Base-by-base conservation (phyloP, 2,888 invertebrate genomes). In the Octodonta nipae region DNA sequence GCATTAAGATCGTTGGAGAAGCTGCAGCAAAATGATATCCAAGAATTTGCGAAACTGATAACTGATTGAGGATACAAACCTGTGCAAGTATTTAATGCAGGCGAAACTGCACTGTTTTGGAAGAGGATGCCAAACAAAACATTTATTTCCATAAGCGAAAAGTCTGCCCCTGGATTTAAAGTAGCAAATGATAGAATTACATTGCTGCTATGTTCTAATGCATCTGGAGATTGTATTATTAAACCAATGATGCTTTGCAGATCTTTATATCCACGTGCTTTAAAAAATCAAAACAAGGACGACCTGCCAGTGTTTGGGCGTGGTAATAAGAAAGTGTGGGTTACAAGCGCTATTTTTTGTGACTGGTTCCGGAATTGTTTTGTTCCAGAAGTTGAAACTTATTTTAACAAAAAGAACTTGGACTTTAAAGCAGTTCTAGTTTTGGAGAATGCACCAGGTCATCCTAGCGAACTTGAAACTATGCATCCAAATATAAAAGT, bases 61-160 rank as follows among this genome's bases (percentile, higher is more conserved):
- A n/a, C n/a, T n/a, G n/a, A n/a, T n/a, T n/a, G n/a, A n/a, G n/a
- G n/a, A n/a, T n/a, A n/a, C n/a, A n/a, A n/a, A n/a, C n/a, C n/a
- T n/a, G n/a, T n/a, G n/a, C n/a, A n/a, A n/a, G 28, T 28, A 7
- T 28, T 14, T 15, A 28, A n/a, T 28, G 28, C 28, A 7, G 28
- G 13, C 13, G 13, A 28, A 12, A 28, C 12, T 13, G 28, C 13
- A 5, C 5, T 28, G 6, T 28, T 8, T 12, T 28, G 12, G 28
- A 28, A 28, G 4, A 28, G 12, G 5, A 10, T 28, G 4, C 28
- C 28, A 5, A 14, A 4, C 8, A 7, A 12, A 12, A 11, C 28
- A 5, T 12, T 28, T 6, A 15, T 12, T 6, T 28, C 12, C 3
- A 14, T 13, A 28, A 28, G 13, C 5, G 28, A 28, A 28, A 12